These are phyloP conservation scores for Meganola albula DNA, from an alignment of 2,888 invertebrate species.

Conservation along the genomic window DNA sequence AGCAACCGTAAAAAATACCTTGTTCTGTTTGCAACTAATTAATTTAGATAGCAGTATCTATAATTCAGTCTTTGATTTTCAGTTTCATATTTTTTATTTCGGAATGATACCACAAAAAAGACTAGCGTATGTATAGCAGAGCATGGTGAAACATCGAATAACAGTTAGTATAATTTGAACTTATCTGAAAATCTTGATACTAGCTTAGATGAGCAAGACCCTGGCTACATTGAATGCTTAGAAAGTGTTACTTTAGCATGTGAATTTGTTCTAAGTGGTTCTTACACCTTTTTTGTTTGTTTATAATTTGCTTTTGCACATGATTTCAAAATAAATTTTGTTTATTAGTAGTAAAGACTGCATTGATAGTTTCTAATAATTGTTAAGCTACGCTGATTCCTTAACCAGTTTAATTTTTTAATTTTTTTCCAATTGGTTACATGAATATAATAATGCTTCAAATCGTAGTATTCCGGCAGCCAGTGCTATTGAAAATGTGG, in stretches of 20 bases:
- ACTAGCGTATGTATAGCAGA: conserved; percentile 2
- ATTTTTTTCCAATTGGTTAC: background rate
- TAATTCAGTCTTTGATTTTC: conserved; percentile 4
- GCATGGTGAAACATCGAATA: conserved; percentile 2
- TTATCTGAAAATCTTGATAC: conserved; percentile 6
- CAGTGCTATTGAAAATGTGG: background rate
- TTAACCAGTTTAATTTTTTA: no score
- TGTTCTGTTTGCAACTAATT: conserved; percentile 2
- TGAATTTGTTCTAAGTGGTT: conserved; percentile 7
- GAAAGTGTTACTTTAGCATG: conserved; percentile 2
- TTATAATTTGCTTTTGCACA: no score
- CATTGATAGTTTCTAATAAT: no score
- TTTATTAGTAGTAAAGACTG: no score
- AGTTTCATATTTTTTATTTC: conserved; percentile 6
- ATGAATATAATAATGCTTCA: background rate
- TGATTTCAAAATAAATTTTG: no score
- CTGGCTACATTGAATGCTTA: conserved; percentile 10
- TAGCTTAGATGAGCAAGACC: conserved; percentile 10
- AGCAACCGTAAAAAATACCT: conserved; percentile 6
- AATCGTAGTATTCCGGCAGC: background rate
- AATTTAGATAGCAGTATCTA: conserved; percentile 5
- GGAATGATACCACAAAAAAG: conserved; percentile 8
- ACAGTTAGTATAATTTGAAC: conserved; percentile 4
- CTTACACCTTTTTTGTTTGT: no score
- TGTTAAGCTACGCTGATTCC: background rate